A percentile compares a stretch with the other conserved stretches of the same genome.
Conservation (phyloP, 2,888 invertebrate species). For the Eupithecia inturbata region DNA sequence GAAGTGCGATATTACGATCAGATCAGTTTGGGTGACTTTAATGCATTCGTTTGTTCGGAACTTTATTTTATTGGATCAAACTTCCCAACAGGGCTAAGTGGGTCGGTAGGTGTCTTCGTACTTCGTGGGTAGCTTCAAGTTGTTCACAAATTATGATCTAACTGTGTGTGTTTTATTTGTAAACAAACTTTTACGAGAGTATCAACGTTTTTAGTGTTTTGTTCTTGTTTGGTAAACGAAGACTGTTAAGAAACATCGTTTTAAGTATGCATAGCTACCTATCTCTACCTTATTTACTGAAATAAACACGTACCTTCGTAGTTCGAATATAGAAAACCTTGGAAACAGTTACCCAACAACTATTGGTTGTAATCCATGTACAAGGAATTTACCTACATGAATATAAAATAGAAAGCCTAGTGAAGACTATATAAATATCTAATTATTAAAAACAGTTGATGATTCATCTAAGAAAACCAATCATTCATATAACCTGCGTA, state of each 20-base stretch:
- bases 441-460: background rate
- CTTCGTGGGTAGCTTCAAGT: constrained; percentile 40
- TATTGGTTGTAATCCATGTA: background rate
- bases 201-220: constrained; percentile 8
- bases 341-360: background rate
- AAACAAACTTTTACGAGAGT: constrained; percentile 24
- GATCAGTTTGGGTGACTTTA: constrained; percentile 82
- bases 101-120: constrained; percentile 60
- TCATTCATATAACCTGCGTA: background rate
- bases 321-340: background rate
- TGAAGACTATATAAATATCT: background rate
- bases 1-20: constrained; percentile 82
- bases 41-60: constrained; percentile 83
- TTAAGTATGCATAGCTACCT: background rate
- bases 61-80: constrained; percentile 80
- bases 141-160: constrained; percentile 40
- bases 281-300: background rate
- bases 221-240: background rate
- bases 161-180: constrained; percentile 30
- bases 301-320: background rate
- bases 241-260: background rate
- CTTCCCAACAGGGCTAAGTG: constrained; percentile 73
- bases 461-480: background rate
- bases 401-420: background rate
- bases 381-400: background rate